Conservation (phyloP, 2,113 vertebrate species). For the Onychorhynchus coronatus region DNA sequence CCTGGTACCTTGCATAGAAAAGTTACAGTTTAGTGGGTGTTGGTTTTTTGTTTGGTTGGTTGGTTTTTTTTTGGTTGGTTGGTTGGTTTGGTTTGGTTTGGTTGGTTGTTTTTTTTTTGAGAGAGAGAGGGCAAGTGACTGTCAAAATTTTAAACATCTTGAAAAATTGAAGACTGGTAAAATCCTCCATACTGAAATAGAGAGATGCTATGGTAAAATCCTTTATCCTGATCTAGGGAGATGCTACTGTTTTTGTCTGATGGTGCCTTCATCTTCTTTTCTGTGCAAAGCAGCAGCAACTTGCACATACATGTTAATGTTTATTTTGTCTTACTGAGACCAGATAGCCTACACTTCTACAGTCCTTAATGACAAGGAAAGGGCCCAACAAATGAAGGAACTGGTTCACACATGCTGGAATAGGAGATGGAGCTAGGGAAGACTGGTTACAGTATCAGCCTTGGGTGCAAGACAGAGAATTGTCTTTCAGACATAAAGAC, state of each 20-base stretch:
- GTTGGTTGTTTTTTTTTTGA: not conserved
- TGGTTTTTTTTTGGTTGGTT: no score
- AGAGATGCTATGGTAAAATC: not conserved
- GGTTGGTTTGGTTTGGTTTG: no score
- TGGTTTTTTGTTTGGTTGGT: no score
- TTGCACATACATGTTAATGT: not conserved
- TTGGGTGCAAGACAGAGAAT: not conserved
- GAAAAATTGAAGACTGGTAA: not conserved
- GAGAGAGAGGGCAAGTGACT: not conserved
- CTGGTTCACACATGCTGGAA: not conserved
- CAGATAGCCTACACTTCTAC: not conserved
- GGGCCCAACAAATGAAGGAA: not conserved
- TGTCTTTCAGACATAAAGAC: not conserved
- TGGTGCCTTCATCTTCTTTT: not conserved
- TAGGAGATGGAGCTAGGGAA: not conserved
- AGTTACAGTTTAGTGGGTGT: not conserved
- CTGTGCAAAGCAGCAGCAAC: not conserved
- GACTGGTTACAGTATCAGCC: not conserved
- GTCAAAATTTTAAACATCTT: not conserved
- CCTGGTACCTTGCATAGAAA: not conserved
- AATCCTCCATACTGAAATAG: not conserved
- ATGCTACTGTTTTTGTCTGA: not conserved
- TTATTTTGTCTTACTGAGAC: not conserved
- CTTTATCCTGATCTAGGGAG: not conserved
- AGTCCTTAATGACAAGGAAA: not conserved